Evolutionary conservation across 2,113 vertebrate genomes (phyloP), one percentile per base, ranked within the genome.

Genomic region (Capreolus pygargus): DNA sequence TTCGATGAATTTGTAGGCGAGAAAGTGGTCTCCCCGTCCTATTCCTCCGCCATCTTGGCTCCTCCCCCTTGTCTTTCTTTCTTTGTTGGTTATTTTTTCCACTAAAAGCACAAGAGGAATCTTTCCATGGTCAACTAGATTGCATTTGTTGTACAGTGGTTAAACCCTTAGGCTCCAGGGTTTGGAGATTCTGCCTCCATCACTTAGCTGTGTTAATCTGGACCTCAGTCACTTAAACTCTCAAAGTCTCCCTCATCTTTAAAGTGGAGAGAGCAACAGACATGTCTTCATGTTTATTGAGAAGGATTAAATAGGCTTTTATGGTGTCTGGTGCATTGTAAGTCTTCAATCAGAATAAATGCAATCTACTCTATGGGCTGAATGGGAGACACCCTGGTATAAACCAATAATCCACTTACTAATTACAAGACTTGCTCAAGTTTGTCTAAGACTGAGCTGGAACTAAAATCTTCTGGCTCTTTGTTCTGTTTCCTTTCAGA

Each of bases 291-390:
- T 70, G 36, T 96, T 96, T 92, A 54, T 70, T 86, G 23, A 92
- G 79, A 94, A 83, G 84, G 43, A 87, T 94, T 84, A 84, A 97
- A 58, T 76, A 83, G 52, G 36, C 21, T 94, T 98, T 89, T 91
- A 82, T 9, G 28, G 21, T 86, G 27, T 16, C 19, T 92, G 58
- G 82, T 21, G 81, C 43, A 83, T 45, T 61, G 23, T 58, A 95
- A 97, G 21, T 54, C 39, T 23, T 92, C 92, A 67, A 3, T 95
- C 33, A 92, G 95, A 92, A 82, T 78, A 92, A 96, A 95, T 83
- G 27, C n/a, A 86, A 78, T 95, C n/a, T 96, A 61, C 43, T 91
- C 33, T 89, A 50, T 70, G 47, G 61, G 28, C 15, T 91, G 86
- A 95, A 90, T 60, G n/a, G 47, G 88, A 79, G 36, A 87, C 43